Percentiles rank a stretch among this genome's conserved stretches.
These are phyloP conservation scores for Heteromormyrus szaboi DNA, from an alignment of 2,797 vertebrate species.

Conservation along the genomic window DNA sequence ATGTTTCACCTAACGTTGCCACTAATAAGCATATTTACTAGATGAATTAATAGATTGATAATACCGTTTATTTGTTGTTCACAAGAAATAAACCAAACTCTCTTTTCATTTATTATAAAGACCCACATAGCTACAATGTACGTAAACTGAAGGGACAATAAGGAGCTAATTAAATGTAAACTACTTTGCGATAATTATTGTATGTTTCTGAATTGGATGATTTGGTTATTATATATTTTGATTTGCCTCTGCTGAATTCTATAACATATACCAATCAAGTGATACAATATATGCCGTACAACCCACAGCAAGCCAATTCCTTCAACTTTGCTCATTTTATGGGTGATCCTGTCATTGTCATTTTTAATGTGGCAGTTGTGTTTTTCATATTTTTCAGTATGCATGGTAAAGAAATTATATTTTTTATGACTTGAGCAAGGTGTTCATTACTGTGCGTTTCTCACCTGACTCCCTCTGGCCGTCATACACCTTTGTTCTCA, in stretches of 20 bases:
- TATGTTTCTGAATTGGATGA: neutral
- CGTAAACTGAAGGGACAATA: neutral
- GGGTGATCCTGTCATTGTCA: neutral
- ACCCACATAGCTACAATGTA: neutral
- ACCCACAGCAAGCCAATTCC: neutral
- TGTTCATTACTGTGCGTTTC: neutral
- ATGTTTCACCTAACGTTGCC: neutral
- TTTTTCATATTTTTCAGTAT: neutral
- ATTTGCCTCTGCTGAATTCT: neutral
- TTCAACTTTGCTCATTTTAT: neutral
- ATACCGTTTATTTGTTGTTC: neutral
- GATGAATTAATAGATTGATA: neutral
- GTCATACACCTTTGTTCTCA: conserved; percentile 45
- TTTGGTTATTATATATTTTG: neutral
- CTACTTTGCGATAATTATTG: neutral
- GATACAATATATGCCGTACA: neutral
- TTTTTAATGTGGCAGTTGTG: neutral
- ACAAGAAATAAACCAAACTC: neutral
- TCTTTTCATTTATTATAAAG: neutral
- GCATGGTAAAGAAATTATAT: neutral
- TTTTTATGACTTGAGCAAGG: neutral
- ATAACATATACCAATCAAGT: neutral
- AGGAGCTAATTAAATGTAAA: neutral
- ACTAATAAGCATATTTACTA: neutral
- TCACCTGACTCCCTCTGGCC: neutral